These are phyloP conservation scores for Oconnorella tubifera DNA, from an alignment of 2,888 invertebrate genomes.

Conservation along the genomic window DNA sequence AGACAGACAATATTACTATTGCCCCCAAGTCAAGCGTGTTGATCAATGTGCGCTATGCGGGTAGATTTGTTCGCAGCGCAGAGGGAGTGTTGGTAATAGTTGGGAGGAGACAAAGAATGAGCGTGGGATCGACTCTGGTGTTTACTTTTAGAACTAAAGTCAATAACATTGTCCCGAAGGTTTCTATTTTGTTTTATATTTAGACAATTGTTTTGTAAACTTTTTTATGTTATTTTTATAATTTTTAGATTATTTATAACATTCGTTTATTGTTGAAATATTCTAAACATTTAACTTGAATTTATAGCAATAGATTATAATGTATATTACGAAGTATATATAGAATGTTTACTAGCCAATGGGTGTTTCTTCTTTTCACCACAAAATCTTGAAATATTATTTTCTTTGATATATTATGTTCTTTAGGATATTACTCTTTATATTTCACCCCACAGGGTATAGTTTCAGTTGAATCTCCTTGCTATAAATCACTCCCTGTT, in stretches of 20 bases:
- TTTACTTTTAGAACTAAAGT: constrained; percentile 50
- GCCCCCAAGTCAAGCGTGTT: constrained; percentile 45
- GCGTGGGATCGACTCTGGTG: constrained; percentile 49
- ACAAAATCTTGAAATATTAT: too few relatives aligned
- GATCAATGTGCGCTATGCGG: constrained; percentile 33
- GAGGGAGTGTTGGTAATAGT: constrained; percentile 51
- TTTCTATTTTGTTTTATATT: constrained; percentile 28
- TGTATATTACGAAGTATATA: too few relatives aligned
- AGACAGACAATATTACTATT: constrained; percentile 41
- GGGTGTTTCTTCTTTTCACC: too few relatives aligned
- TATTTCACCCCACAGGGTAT: constrained; percentile 19
- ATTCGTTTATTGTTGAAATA: too few relatives aligned
- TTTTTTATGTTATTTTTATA: too few relatives aligned
- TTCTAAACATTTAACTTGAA: too few relatives aligned
- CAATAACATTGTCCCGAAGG: constrained; percentile 51
- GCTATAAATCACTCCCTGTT: constrained; percentile 50
- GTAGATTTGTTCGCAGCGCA: constrained; percentile 48
- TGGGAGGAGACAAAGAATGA: constrained; percentile 48
- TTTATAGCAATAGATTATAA: too few relatives aligned
- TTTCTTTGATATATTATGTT: too few relatives aligned
- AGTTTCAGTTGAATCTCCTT: constrained; percentile 48
- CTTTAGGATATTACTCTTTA: too few relatives aligned
- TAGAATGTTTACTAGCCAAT: too few relatives aligned
- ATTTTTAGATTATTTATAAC: too few relatives aligned
- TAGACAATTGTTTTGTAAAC: too few relatives aligned